Evolutionary conservation across 2,888 invertebrate genomes (phyloP).

Genomic region (Clostera curtula): DNA sequence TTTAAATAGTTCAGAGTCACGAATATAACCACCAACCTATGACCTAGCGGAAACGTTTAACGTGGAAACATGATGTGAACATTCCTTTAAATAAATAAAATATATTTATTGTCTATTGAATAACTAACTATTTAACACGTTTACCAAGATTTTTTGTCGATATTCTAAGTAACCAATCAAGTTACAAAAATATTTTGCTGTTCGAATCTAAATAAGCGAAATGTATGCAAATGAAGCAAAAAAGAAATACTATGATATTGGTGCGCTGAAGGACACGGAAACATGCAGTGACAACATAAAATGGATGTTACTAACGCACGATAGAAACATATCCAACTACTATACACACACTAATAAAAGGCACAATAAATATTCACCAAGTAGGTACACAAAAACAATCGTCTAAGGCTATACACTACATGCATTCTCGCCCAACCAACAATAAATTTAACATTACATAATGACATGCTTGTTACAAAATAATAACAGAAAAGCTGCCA

Average conservation of each 20-base stretch:
- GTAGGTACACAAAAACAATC: slow-evolving; percentile 18
- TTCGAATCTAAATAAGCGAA: slow-evolving; percentile 43
- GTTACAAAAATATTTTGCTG: slow-evolving; percentile 57
- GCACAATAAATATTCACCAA: slow-evolving; percentile 16
- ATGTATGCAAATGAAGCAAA: slow-evolving; percentile 48
- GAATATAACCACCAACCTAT: slow-evolving; percentile 30
- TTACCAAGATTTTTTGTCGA: slow-evolving; percentile 50
- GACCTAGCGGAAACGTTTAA: slow-evolving; percentile 28
- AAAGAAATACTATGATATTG: slow-evolving; percentile 59
- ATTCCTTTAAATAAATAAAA: slow-evolving; percentile 53
- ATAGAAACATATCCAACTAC: slow-evolving; percentile 15
- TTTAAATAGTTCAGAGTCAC: slow-evolving; percentile 31
- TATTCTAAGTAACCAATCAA: slow-evolving; percentile 27
- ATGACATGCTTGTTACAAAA: slow-evolving; percentile 33
- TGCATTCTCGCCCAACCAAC: slow-evolving; percentile 23
- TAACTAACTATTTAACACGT: slow-evolving; percentile 31
- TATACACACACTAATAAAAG: slow-evolving; percentile 9
- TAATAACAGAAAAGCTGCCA: slow-evolving; percentile 34
- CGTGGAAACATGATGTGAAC: slow-evolving; percentile 57
- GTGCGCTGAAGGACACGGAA: slow-evolving; percentile 68
- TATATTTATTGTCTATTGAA: slow-evolving; percentile 34
- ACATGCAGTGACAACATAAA: slow-evolving; percentile 49
- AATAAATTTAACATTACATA: slow-evolving; percentile 20
- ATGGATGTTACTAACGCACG: slow-evolving; percentile 24
- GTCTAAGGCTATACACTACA: slow-evolving; percentile 16